phyloP scores from a whole-genome alignment of 2,888 invertebrate genomes.

The Ellobium chinense region DNA sequence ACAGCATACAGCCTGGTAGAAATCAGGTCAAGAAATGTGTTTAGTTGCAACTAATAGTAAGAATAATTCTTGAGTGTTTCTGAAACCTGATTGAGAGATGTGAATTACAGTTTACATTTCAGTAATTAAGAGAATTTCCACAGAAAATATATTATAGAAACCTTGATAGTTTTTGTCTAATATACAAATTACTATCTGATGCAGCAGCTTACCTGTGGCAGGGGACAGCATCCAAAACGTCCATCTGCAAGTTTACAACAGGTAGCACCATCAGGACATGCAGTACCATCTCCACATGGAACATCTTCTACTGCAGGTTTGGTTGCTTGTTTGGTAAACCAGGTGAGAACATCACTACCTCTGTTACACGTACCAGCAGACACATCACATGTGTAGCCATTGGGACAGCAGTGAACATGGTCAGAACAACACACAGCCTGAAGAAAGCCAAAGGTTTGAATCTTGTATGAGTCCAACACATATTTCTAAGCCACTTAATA shows the following conservation, averaged over 20 bases:
- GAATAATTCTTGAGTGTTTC: too few relatives aligned
- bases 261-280: constrained; percentile 62
- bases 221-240: constrained; percentile 74
- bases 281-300: constrained; percentile 52
- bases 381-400: constrained; percentile 64
- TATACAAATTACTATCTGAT: too few relatives aligned
- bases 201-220: constrained; percentile 62
- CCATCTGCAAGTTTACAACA: constrained; percentile 63
- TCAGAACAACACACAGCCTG: constrained; percentile 75
- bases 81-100: too few relatives aligned
- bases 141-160: too few relatives aligned
- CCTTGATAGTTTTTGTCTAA: too few relatives aligned
- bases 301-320: constrained; percentile 28
- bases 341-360: constrained; percentile 28
- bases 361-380: constrained; percentile 56
- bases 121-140: too few relatives aligned
- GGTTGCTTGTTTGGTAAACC: constrained; percentile 33
- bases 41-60: too few relatives aligned
- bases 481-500: too few relatives aligned
- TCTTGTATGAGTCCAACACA: too few relatives aligned
- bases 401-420: constrained; percentile 74
- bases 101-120: too few relatives aligned
- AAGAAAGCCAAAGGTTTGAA: too few relatives aligned
- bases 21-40: too few relatives aligned
- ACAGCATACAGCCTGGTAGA: constrained; percentile 14